Evolutionary conservation across 2,113 vertebrate species (phyloP).

Genomic region (Laticauda laticaudata): DNA sequence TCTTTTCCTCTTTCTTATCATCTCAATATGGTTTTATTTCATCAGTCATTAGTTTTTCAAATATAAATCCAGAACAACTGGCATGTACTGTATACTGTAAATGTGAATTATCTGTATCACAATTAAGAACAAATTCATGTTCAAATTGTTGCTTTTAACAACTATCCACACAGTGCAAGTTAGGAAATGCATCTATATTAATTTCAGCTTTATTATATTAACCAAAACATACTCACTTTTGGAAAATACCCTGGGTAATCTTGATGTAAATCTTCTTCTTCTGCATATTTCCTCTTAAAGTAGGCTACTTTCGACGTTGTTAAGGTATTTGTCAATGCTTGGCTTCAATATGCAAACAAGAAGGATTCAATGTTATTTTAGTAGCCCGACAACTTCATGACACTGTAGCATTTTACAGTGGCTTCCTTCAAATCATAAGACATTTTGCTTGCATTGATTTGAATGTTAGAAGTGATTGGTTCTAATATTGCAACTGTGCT

Average conservation of each 20-base stretch:
- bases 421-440: background rate
- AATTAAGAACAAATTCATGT: background rate
- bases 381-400: background rate
- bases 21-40: background rate
- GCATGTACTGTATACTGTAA: background rate
- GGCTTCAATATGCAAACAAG: slow-evolving; percentile 64
- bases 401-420: background rate
- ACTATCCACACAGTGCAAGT: background rate
- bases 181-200: background rate
- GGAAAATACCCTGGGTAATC: slow-evolving; percentile 92
- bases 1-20: background rate
- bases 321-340: slow-evolving; percentile 74
- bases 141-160: background rate
- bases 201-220: background rate
- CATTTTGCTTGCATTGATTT: background rate
- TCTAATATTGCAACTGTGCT: background rate
- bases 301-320: slow-evolving; percentile 99
- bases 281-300: slow-evolving; percentile 99
- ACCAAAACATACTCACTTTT: slow-evolving; percentile 79
- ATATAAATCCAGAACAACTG: background rate
- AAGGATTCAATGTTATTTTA: background rate
- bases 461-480: background rate
- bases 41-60: background rate
- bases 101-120: background rate
- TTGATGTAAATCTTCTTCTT: slow-evolving; percentile 96